These are phyloP conservation scores for Parazoanthus swiftii DNA, from an alignment of 92 coral and sea anemone species.

Conservation along the genomic window DNA sequence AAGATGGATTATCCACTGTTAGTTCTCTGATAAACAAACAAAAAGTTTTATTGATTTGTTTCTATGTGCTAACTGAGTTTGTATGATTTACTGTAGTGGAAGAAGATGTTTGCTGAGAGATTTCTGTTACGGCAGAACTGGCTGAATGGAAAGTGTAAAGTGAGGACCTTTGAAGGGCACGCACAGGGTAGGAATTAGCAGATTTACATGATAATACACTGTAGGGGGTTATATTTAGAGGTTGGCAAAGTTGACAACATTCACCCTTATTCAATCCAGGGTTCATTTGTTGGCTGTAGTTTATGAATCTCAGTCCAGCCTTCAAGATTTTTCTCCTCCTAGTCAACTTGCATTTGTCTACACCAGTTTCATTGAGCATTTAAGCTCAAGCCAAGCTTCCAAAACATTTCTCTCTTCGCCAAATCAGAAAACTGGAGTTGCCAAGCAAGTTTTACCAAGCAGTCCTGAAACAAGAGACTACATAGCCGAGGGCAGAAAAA, in stretches of 20 bases:
- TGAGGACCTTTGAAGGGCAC: conserved; percentile 93
- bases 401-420: background rate
- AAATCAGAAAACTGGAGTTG: background rate
- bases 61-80: too few species aligned
- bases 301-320: background rate
- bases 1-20: too few species aligned
- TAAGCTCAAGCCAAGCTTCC: background rate
- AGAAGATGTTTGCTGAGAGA: conserved; percentile 96
- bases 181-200: conserved; percentile 71
- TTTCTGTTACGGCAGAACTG: conserved; percentile 88
- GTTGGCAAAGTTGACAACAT: too few species aligned
- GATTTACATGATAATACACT: too few species aligned
- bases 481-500: too few species aligned
- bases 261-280: too few species aligned
- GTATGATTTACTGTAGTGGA: conserved; percentile 69
- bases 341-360: background rate
- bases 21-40: too few species aligned
- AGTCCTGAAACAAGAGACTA: background rate
- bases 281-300: too few species aligned
- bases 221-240: too few species aligned
- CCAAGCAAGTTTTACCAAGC: background rate
- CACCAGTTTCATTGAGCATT: too few species aligned
- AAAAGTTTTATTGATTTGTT: too few species aligned
- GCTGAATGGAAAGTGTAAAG: conserved; percentile 90
- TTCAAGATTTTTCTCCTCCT: background rate